A percentile compares a stretch with the other conserved stretches of the same genome.
phyloP scores from a whole-genome alignment of 35 echinoderm and acorn worm species.

The Ptychodera flava region DNA sequence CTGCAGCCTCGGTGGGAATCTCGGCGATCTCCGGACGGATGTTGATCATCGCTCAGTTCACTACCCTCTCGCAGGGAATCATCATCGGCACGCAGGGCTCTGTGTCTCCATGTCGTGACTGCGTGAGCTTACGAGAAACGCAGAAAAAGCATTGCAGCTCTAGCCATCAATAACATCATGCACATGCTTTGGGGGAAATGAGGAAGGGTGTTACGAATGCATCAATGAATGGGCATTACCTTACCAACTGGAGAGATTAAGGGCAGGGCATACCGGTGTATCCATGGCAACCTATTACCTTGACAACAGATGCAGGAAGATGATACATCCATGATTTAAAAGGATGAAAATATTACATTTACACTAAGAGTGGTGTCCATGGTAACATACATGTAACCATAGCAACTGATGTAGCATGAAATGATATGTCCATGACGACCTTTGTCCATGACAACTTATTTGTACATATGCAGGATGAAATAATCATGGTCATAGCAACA shows the following conservation, averaged over 20 bases:
- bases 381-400: background rate
- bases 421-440: too few relatives aligned
- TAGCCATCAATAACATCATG: background rate
- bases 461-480: too few relatives aligned
- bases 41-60: background rate
- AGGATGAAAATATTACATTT: too few relatives aligned
- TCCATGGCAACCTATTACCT: too few relatives aligned
- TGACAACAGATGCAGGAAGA: too few relatives aligned
- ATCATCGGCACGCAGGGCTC: slow-evolving; percentile 36
- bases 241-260: too few relatives aligned
- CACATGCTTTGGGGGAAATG: background rate
- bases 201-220: background rate
- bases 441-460: too few relatives aligned
- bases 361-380: background rate
- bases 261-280: too few relatives aligned
- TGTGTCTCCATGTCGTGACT: slow-evolving; percentile 83
- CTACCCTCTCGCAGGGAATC: background rate
- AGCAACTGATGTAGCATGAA: background rate
- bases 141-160: background rate
- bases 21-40: background rate
- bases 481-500: too few relatives aligned
- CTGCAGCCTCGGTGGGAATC: background rate
- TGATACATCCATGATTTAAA: too few relatives aligned
- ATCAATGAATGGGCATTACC: too few relatives aligned
- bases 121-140: slow-evolving; percentile 62